phyloP scores from a whole-genome alignment of 2,797 vertebrate species.

The Brotula barbata region DNA sequence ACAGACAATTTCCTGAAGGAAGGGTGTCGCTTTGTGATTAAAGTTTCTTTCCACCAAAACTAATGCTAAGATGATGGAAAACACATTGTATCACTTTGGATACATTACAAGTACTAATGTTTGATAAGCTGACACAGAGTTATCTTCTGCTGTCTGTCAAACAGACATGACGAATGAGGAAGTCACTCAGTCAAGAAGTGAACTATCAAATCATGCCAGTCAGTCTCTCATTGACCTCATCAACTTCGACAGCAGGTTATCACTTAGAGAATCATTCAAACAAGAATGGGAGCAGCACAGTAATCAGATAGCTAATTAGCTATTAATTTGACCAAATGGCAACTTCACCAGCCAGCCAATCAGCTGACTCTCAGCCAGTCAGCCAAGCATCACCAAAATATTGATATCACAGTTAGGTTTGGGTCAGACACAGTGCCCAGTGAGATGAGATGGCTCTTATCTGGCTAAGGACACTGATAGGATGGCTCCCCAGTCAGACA shows the following conservation, averaged over 20 bases:
- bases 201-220: conserved; percentile 26
- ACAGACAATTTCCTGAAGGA: conserved; percentile 41
- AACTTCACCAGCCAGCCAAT: conserved; percentile 34
- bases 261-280: conserved; percentile 8
- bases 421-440: conserved; percentile 59
- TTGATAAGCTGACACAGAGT: conserved; percentile 21
- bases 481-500: conserved; percentile 30
- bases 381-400: conserved; percentile 36
- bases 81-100: conserved; percentile 28
- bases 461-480: conserved; percentile 30
- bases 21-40: conserved; percentile 26
- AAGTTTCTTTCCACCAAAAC: conserved; percentile 27
- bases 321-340: conserved; percentile 16
- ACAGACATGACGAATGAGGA: conserved; percentile 11
- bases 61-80: conserved; percentile 7
- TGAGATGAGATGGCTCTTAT: conserved; percentile 48
- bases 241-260: conserved; percentile 1
- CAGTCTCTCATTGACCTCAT: conserved; percentile 16
- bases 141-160: conserved; percentile 28
- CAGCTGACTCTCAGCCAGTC: conserved; percentile 19
- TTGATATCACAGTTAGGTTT: conserved; percentile 67
- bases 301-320: conserved; percentile 15
- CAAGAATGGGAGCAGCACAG: conserved; percentile 16
- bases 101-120: conserved; percentile 13
- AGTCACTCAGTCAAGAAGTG: conserved; percentile 18